Conservation (phyloP, 1,140 invertebrate species). For the Habropoda laboriosa region DNA sequence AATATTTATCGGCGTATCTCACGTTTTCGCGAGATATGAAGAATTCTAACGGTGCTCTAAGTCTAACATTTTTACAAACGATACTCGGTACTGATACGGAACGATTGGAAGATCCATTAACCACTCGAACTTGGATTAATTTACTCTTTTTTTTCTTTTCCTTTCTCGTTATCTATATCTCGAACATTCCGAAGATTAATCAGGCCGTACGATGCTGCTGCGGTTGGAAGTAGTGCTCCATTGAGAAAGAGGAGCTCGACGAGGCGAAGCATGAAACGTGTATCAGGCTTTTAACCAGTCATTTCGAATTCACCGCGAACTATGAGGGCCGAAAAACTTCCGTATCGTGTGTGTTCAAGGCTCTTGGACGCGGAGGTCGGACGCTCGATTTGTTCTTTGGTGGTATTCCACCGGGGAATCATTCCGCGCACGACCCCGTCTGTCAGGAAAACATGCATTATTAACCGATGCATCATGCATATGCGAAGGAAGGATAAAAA, state of each 20-base stretch:
- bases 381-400: background rate
- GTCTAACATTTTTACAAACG: background rate
- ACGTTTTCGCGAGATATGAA: too few relatives aligned
- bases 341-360: constrained; percentile 11
- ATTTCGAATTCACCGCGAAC: constrained; percentile 21
- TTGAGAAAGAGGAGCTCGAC: background rate
- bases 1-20: background rate
- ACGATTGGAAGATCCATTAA: background rate
- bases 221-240: background rate
- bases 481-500: background rate
- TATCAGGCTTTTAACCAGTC: background rate
- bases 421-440: background rate
- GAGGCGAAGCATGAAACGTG: background rate
- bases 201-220: background rate
- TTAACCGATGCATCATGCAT: constrained; percentile 19
- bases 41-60: background rate
- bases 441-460: background rate
- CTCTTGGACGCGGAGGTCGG: background rate
- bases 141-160: background rate
- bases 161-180: background rate
- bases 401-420: background rate
- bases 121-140: background rate
- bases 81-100: too few relatives aligned
- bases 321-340: constrained; percentile 2
- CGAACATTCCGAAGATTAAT: background rate